Conservation (phyloP, 2,113 vertebrate genomes). For the Eulemur rufifrons region DNA sequence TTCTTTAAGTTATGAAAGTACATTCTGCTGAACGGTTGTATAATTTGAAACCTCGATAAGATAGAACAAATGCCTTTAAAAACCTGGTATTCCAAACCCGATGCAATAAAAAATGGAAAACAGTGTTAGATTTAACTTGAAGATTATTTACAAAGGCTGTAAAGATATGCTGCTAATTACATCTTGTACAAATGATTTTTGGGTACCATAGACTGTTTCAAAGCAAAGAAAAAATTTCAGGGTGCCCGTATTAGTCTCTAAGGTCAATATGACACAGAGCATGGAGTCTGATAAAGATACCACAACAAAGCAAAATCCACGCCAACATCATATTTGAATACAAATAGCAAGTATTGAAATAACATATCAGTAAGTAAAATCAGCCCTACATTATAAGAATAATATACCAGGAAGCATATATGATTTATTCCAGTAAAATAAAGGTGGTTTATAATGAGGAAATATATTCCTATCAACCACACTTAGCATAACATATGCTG, state of each 20-base stretch:
- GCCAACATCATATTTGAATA: not conserved
- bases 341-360: constrained; percentile 27
- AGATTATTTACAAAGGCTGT: constrained; percentile 11
- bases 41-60: not conserved
- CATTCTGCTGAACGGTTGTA: not conserved
- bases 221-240: not conserved
- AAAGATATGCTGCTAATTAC: not conserved
- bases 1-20: not conserved
- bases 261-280: not conserved
- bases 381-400: constrained; percentile 15
- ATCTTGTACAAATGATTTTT: not conserved
- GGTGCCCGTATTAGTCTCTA: not conserved
- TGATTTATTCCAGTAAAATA: constrained; percentile 28
- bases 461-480: not conserved
- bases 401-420: not conserved
- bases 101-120: not conserved
- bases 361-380: constrained; percentile 39
- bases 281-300: constrained; percentile 29
- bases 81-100: not conserved
- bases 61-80: not conserved
- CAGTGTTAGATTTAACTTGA: not conserved
- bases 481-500: not conserved
- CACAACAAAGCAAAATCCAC: not conserved
- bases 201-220: not conserved
- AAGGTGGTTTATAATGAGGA: constrained; percentile 22